A percentile compares a stretch with the other conserved stretches of the same genome.
phyloP scores from a whole-genome alignment of 1,140 invertebrate genomes.

The Zaprionus kolodkinae region DNA sequence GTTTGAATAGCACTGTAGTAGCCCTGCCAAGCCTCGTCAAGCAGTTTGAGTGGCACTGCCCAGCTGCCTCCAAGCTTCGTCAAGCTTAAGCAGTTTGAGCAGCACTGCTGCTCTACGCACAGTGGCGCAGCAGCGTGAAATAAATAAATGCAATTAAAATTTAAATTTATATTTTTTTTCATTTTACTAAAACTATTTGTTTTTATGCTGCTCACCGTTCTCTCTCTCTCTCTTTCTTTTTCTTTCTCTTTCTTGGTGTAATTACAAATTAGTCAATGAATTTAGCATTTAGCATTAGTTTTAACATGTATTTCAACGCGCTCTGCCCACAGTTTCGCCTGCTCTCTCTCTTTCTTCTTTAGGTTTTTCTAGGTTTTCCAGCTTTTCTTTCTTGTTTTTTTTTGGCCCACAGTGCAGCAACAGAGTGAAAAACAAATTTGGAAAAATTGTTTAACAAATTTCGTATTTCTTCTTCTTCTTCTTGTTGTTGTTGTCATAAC shows the following conservation, averaged over 20 bases:
- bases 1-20: background rate
- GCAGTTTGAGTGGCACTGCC: conserved; percentile 8
- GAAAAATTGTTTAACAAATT: conserved; percentile 55
- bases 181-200: conserved; percentile 63
- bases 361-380: background rate
- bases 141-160: conserved; percentile 5
- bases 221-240: conserved; percentile 22
- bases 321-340: background rate
- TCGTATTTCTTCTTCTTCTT: background rate
- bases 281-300: background rate
- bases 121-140: background rate
- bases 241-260: background rate
- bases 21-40: background rate
- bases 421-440: conserved; percentile 10
- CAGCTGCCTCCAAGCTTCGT: background rate
- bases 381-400: background rate
- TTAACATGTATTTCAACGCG: background rate
- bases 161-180: conserved; percentile 46
- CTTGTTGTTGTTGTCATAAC: conserved; percentile 43
- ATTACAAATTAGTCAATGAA: conserved; percentile 7
- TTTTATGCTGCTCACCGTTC: conserved; percentile 32
- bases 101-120: background rate
- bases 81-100: no score
- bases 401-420: no score
- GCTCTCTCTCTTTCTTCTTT: background rate